phyloP scores from a whole-genome alignment of 2,113 vertebrate genomes.

The Typhlomys cinereus region DNA sequence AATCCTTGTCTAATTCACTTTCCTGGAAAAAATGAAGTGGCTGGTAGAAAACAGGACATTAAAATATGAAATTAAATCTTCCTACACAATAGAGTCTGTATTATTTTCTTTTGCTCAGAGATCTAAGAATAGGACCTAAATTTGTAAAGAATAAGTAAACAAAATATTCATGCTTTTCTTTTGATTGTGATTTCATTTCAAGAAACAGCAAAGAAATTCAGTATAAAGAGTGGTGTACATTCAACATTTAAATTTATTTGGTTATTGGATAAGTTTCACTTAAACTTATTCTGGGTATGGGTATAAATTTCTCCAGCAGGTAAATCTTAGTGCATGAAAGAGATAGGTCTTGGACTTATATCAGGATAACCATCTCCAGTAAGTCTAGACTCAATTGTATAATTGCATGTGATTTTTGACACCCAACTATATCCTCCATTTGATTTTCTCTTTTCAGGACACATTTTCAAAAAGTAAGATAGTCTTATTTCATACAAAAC shows the following conservation, averaged over 20 bases:
- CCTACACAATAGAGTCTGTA: neutral
- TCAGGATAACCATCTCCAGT: neutral
- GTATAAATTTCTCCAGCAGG: neutral
- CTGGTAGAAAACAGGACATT: neutral
- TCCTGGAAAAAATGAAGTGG: neutral
- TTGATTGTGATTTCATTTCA: neutral
- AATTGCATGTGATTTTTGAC: neutral
- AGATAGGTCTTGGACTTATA: neutral
- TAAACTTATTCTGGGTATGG: neutral
- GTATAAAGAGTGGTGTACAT: neutral
- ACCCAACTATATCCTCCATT: accelerated
- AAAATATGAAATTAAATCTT: neutral
- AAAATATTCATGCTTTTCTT: neutral
- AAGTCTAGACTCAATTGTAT: accelerated
- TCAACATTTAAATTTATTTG: neutral
- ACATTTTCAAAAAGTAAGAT: no score
- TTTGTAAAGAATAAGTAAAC: neutral
- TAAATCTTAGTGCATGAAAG: neutral
- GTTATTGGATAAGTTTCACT: neutral
- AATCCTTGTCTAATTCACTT: neutral
- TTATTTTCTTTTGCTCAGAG: neutral
- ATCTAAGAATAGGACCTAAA: neutral
- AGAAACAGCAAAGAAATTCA: neutral
- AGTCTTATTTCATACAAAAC: no score
- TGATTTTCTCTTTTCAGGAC: neutral